phyloP scores from a whole-genome alignment of 2,888 invertebrate species.

The Baronia brevicornis region DNA sequence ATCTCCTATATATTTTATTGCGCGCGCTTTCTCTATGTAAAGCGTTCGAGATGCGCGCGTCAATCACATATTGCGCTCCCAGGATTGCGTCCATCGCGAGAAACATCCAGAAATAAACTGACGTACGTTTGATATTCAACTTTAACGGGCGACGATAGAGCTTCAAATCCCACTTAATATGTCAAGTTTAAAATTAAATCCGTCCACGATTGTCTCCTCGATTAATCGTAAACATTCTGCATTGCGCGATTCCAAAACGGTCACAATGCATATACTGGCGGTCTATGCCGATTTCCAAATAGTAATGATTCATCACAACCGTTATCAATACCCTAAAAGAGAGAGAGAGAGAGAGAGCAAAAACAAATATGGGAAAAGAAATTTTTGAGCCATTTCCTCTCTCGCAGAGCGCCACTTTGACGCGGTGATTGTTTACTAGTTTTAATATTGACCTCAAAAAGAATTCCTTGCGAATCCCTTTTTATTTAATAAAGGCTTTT shows the following conservation, averaged over 20 bases:
- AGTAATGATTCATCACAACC: too few species aligned
- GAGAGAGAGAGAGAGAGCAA: too few species aligned
- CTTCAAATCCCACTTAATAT: conserved; percentile 13
- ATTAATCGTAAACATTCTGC: conserved; percentile 55
- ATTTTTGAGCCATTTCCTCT: too few species aligned
- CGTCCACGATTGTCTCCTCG: conserved; percentile 39
- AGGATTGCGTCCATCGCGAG: conserved; percentile 17
- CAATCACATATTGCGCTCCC: conserved; percentile 19
- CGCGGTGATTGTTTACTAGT: too few species aligned
- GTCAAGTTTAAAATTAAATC: conserved; percentile 45
- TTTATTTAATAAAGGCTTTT: too few species aligned
- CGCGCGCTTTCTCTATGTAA: conserved; percentile 44
- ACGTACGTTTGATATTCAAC: conserved; percentile 18
- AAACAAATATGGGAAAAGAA: too few species aligned
- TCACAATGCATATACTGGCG: conserved; percentile 1
- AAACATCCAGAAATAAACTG: conserved; percentile 19
- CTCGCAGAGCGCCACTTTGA: too few species aligned
- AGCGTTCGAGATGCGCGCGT: conserved; percentile 25
- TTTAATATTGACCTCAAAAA: too few species aligned
- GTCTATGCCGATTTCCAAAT: conserved; percentile 10
- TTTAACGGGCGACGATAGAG: conserved; percentile 19
- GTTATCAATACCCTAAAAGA: too few species aligned
- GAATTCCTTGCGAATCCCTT: too few species aligned
- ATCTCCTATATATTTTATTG: conserved; percentile 33
- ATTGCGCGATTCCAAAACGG: conserved; percentile 27